These are phyloP conservation scores for Anabas testudineus DNA, from an alignment of 2,797 vertebrate species.

Conservation along the genomic window DNA sequence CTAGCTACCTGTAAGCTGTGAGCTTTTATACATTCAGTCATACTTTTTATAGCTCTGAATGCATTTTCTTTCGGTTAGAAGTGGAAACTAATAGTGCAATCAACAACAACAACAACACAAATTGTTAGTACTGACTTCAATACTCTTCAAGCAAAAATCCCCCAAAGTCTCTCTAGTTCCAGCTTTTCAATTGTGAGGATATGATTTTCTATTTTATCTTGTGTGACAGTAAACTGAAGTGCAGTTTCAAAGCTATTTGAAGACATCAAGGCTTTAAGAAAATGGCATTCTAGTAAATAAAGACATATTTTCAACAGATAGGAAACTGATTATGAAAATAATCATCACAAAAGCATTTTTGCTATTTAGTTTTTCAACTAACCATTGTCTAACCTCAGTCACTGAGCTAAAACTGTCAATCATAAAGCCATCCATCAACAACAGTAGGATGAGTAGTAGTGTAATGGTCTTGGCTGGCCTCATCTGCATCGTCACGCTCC, in stretches of 20 bases:
- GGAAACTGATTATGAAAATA: background rate
- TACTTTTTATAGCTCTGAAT: background rate
- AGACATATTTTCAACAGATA: background rate
- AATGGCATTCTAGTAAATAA: background rate
- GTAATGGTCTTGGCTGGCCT: conserved; percentile 13
- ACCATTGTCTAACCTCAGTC: background rate
- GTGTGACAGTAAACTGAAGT: no score
- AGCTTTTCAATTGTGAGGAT: no score
- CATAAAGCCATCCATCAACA: background rate
- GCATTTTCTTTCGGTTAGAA: background rate
- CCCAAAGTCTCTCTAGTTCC: no score
- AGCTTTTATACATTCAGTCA: background rate
- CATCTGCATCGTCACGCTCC: conserved; percentile 17
- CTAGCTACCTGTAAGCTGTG: background rate
- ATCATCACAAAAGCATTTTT: background rate
- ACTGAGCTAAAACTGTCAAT: conserved; percentile 4
- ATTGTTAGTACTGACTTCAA: no score
- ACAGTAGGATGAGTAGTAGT: background rate
- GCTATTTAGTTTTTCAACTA: background rate
- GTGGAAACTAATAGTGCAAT: no score
- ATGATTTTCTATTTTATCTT: no score
- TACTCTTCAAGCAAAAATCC: no score
- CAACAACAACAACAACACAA: no score
- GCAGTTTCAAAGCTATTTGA: no score
- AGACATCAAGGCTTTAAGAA: no score